Evolutionary conservation across 1,140 invertebrate genomes (phyloP), one percentile per base, ranked within the genome.

Genomic region (Diploscapter pachys): DNA sequence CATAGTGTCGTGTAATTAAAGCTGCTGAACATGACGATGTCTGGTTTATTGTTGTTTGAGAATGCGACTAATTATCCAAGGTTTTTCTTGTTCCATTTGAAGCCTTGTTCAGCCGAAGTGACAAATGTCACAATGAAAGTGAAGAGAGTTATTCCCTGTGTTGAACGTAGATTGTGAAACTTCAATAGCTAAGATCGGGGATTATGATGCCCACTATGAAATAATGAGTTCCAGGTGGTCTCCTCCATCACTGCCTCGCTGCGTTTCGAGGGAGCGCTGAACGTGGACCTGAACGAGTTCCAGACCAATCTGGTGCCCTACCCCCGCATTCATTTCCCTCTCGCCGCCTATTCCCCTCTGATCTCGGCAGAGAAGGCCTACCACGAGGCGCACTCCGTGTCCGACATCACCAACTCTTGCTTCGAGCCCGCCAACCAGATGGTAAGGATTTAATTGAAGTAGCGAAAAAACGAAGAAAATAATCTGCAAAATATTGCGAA

Each of bases 401-500:
- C 91, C 57, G 92, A 93, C 86, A 93, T 94, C 82, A 94, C 93
- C 81, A 93, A 91, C 85, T 91, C 92, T 11, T 93, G 92, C 86
- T 94, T 94, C 87, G 92, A 93, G 86, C 91, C 92, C 56, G 91
- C 91, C 81, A 93, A 93, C 88, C 93, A 94, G 89, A 93, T 94
- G 93, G 92, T 94, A 11, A 93, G 73, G 68, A 31, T 31, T 31
- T 31, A 31, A 31, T 31, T 31, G 31, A 31, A 31, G 31, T 31
- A 31, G 31, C 31, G 31, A 31, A 31, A 31, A 31, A 31, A 31
- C 31, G 31, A 31, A 31, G 31, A 31, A 31, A 31, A 31, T 1
- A 31, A 31, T 31, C 31, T 31, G 31, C 31, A 1, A 31, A 1
- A 31, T 31, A 31, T 31, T 31, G 0, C 31, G 1, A 31, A 31